Evolutionary conservation across 1,140 invertebrate genomes (phyloP), one percentile per base, ranked within the genome.

Genomic region (Gonioctena quinquepunctata): DNA sequence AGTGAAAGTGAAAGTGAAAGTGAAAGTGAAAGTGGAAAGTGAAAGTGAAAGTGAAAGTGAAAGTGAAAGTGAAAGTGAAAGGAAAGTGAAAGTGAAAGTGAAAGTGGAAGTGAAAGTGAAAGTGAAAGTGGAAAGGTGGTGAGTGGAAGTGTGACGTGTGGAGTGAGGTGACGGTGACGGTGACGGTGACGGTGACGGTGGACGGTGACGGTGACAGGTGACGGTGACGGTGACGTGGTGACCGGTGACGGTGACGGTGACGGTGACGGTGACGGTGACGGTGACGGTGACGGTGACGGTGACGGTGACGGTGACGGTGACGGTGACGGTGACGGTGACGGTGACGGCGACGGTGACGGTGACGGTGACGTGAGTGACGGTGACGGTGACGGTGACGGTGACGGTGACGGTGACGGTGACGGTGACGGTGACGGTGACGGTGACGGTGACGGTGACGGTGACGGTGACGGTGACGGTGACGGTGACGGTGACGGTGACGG

Each of bases 391-490:
- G 3, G 19, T 52, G 49, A 19, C 49, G n/a, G n/a, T 52, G 49
- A 19, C 49, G n/a, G 19, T n/a, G 49, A 19, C 49, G 5, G 19
- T 52, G 49, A 19, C n/a, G n/a, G 3, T n/a, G 49, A 19, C 49
- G 5, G 19, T 19, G 49, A 52, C 49, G n/a, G 3, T 19, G 49
- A 52, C 49, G n/a, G 19, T 3, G n/a, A 52, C 49, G n/a, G n/a
- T 3, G 49, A 52, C 57, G n/a, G 21, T 26, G 28, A 62, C 59
- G 48, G 48, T 63, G 50, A 64, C 61, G 23, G 60, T 50, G 22
- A 52, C 60, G 18, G n/a, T 23, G 26, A 64, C 23, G 19, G 25
- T 63, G 28, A 69, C 60, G 33, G 25, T 33, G 50, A 50, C 60
- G 19, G 5, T 50, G 23, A 49, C 33, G 3, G 48, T 22, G 25